phyloP scores from a whole-genome alignment of 2,113 vertebrate species.

The Strix uralensis region DNA sequence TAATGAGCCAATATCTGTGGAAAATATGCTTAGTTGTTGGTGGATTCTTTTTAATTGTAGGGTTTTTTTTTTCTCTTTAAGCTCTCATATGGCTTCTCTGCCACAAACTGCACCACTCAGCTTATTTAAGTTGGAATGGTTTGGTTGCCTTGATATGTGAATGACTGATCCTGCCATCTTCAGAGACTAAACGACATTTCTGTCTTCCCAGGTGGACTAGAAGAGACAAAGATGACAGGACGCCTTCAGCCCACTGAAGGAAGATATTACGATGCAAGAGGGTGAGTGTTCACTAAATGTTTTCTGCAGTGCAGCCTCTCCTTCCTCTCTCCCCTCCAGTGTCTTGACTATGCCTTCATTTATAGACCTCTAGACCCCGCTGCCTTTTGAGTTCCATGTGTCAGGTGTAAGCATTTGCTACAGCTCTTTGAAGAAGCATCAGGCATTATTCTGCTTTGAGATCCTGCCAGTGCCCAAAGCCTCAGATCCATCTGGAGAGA shows the following conservation, averaged over 20 bases:
- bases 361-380: background rate
- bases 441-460: background rate
- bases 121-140: background rate
- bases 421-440: background rate
- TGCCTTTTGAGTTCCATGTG: background rate
- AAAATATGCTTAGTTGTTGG: background rate
- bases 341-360: background rate
- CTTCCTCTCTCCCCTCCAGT: accelerated
- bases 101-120: background rate
- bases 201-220: background rate
- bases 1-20: background rate
- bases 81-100: background rate
- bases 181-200: background rate
- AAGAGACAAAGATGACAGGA: background rate
- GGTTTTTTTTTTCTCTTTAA: background rate
- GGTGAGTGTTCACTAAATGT: background rate
- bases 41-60: background rate
- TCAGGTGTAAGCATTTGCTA: background rate
- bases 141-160: background rate
- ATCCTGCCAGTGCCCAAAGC: background rate
- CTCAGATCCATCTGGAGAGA: background rate
- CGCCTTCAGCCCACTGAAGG: background rate
- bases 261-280: background rate
- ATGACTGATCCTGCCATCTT: background rate
- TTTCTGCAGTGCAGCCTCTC: background rate